Base-by-base conservation (phyloP, 2,888 invertebrate species). In the Pachycephus smyrnensis region DNA sequence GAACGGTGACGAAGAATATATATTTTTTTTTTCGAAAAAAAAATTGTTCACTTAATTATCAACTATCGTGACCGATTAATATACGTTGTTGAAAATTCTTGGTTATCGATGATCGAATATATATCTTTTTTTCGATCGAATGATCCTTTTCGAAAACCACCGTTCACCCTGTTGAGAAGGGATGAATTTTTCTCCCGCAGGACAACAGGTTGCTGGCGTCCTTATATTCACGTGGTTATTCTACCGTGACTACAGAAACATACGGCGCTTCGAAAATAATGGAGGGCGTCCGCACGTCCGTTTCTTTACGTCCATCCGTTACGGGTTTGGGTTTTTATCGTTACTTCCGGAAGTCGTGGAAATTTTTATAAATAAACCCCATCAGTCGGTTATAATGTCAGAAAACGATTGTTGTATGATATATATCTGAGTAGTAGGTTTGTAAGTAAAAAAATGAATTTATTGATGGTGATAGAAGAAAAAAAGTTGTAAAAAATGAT, bases 231-330 rank as follows among this genome's bases (percentile, higher is more conserved):
- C 55, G 55, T 4, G 76, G 76, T 85, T 83, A 84, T 80, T 84
- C 84, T 86, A 87, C 86, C 85, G 86, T 88, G 89, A 90, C 89
- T 87, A 87, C 88, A 87, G 89, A 90, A 90, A 90, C 90, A 91
- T 89, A 91, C 90, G 90, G 90, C 88, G 87, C 88, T 87, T 80
- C 88, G 87, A 86, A 88, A 89, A 88, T 91, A 90, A 90, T 91
- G 55, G 23, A 55, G 55, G 55, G 55, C 23, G 55, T 55, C 40
- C 40, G 40, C 40, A 23, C 40, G 40, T 55, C 55, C 55, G 55
- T 55, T 55, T 55, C 55, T 9, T 55, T 55, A 55, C 55, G 55
- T 55, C 55, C 55, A 55, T 55, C 55, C 55, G 55, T 55, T 55
- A 55, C 55, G 55, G 55, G 55, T 55, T 55, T 40, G 55, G 40